Evolutionary conservation across 2,888 invertebrate genomes (phyloP).

Genomic region (Poecilus cupreus): DNA sequence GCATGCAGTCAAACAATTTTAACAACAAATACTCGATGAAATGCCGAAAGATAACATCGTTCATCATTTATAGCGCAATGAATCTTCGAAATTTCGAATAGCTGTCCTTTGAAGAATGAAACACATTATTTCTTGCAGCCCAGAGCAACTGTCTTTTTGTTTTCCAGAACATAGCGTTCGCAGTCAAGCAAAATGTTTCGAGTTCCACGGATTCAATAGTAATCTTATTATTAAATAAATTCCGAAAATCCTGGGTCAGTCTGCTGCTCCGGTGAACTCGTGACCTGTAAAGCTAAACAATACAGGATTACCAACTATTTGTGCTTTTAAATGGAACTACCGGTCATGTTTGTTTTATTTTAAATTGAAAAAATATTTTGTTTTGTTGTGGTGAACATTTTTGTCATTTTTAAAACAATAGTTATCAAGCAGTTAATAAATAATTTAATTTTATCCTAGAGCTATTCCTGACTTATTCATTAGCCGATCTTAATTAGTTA

Average conservation of each 20-base stretch:
- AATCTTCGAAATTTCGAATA: conserved; percentile 36
- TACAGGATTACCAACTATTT: no score
- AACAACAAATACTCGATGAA: conserved; percentile 30
- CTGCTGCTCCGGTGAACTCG: not conserved
- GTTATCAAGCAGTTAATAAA: no score
- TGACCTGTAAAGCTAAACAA: not conserved
- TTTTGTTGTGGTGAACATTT: no score
- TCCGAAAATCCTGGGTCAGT: not conserved
- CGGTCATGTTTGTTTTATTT: no score
- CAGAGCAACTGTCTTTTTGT: conserved; percentile 33
- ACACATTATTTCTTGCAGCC: conserved; percentile 39
- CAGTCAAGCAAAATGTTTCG: not conserved
- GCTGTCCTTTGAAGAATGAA: conserved; percentile 37
- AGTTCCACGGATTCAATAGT: conserved; percentile 4
- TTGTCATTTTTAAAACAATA: no score
- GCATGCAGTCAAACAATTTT: conserved; percentile 25
- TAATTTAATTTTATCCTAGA: no score
- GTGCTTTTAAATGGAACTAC: no score
- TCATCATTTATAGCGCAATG: conserved; percentile 35
- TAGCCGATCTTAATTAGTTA: no score
- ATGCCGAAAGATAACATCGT: conserved; percentile 33
- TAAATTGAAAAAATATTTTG: no score
- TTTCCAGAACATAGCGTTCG: not conserved
- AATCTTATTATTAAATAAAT: conserved; percentile 26
- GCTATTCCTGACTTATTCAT: no score